A percentile compares a stretch with the other conserved stretches of the same genome.
Conservation (phyloP, 2,888 invertebrate genomes). For the Thymelicus lineola region DNA sequence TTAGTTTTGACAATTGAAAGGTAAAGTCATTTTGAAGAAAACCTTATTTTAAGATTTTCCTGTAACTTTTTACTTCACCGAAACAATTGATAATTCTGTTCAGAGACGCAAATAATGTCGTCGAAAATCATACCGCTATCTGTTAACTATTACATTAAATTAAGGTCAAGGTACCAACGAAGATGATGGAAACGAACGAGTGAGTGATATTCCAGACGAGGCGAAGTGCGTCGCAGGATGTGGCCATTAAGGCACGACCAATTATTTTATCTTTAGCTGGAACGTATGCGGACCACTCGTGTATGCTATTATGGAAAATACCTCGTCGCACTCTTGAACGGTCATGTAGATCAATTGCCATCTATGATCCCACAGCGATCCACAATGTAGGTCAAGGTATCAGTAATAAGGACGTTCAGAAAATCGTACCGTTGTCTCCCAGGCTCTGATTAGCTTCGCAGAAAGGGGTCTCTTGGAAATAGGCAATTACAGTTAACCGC, state of each 20-base stretch:
- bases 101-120: too few relatives aligned
- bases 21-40: too few relatives aligned
- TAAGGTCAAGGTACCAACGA: constrained; percentile 13
- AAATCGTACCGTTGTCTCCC: neutral
- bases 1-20: too few relatives aligned
- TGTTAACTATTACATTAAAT: too few relatives aligned
- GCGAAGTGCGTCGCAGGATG: constrained; percentile 11
- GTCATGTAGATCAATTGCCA: neutral
- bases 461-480: constrained; percentile 5
- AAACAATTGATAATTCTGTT: too few relatives aligned
- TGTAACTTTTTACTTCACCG: too few relatives aligned
- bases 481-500: neutral
- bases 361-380: neutral
- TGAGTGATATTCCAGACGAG: constrained; percentile 12
- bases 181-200: constrained; percentile 2
- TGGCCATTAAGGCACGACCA: constrained; percentile 14
- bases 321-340: neutral
- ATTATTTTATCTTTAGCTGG: constrained; percentile 10
- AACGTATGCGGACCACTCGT: neutral
- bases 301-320: constrained; percentile 4
- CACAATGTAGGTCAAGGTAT: constrained; percentile 18
- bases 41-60: too few relatives aligned
- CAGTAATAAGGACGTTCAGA: constrained; percentile 4
- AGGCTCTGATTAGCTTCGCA: neutral
- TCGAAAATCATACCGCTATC: too few relatives aligned